A percentile compares a stretch with the other conserved stretches of the same genome.
phyloP scores from a whole-genome alignment of 2,797 vertebrate genomes.

The Danio kyathit region DNA sequence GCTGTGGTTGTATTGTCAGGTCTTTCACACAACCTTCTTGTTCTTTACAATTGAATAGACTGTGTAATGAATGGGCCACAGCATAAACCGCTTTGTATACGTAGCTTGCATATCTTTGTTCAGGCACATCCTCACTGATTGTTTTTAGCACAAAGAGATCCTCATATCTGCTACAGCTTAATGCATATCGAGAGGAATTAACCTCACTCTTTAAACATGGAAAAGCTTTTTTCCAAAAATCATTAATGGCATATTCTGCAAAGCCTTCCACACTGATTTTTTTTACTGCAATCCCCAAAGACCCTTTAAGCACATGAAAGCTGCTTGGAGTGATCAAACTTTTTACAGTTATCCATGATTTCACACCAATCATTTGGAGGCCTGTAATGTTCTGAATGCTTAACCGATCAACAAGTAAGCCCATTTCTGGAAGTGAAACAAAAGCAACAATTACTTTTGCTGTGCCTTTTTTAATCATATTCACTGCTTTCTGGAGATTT shows the following conservation, averaged over 20 bases:
- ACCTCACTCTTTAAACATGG: conserved; percentile 56
- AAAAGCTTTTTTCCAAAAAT: conserved; percentile 74
- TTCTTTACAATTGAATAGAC: conserved; percentile 67
- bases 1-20: conserved; percentile 64
- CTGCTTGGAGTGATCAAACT: conserved; percentile 75
- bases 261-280: conserved; percentile 73
- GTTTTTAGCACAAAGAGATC: conserved; percentile 67
- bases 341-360: conserved; percentile 79
- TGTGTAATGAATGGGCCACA: conserved; percentile 75
- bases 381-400: conserved; percentile 73
- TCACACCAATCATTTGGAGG: conserved; percentile 77
- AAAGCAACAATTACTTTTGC: conserved; percentile 76
- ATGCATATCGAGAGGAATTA: conserved; percentile 8
- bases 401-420: conserved; percentile 72
- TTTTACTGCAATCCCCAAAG: conserved; percentile 76
- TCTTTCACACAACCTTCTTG: conserved; percentile 66
- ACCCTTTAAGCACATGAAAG: conserved; percentile 73
- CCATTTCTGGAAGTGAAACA: conserved; percentile 75
- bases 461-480: conserved; percentile 72
- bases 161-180: conserved; percentile 64
- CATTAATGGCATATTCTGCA: conserved; percentile 67
- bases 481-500: conserved; percentile 72
- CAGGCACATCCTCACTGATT: conserved; percentile 70
- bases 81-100: conserved; percentile 80
- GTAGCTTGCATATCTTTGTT: conserved; percentile 74